Percentiles rank a stretch among this genome's conserved stretches.
These are phyloP conservation scores for Channallabes apus DNA, from an alignment of 2,797 vertebrate genomes.

Conservation along the genomic window DNA sequence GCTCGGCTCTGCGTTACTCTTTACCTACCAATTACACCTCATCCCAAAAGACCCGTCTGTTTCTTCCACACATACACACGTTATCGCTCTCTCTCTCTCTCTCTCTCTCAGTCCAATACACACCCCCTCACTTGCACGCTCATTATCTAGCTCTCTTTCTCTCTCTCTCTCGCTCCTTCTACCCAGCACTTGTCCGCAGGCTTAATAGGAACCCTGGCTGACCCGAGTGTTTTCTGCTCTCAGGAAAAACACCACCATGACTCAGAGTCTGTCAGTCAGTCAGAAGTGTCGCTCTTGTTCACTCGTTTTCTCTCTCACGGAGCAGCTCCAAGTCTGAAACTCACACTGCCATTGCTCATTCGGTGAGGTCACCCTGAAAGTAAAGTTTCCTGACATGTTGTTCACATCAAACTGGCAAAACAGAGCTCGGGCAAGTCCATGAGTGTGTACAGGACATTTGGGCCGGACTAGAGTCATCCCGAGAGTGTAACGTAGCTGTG, in stretches of 20 bases:
- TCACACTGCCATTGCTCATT: conserved; percentile 16
- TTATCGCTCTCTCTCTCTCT: neutral
- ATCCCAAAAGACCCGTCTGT: conserved; percentile 21
- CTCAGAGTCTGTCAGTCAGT: conserved; percentile 45
- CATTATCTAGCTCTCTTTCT: conserved; percentile 6
- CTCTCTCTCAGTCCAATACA: conserved; percentile 16
- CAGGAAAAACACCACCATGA: conserved; percentile 39
- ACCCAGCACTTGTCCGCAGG: conserved; percentile 26
- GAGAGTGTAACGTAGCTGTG: conserved; percentile 5
- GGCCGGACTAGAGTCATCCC: conserved; percentile 1
- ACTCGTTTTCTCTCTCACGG: conserved; percentile 2
- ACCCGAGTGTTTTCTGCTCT: conserved; percentile 36
- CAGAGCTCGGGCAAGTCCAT: conserved; percentile 7
- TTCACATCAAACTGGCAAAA: conserved; percentile 35
- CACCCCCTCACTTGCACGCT: conserved; percentile 33
- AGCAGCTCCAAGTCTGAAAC: neutral
- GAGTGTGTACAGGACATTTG: conserved; percentile 17
- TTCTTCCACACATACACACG: neutral
- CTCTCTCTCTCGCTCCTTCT: neutral
- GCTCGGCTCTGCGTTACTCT: neutral
- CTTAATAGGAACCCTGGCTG: conserved; percentile 45
- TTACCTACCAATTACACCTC: conserved; percentile 38
- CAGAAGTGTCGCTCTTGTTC: conserved; percentile 35
- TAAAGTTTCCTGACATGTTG: conserved; percentile 43
- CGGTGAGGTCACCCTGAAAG: conserved; percentile 23